Base-by-base conservation (phyloP, 2,888 invertebrate species). In the Malachius bipustulatus region DNA sequence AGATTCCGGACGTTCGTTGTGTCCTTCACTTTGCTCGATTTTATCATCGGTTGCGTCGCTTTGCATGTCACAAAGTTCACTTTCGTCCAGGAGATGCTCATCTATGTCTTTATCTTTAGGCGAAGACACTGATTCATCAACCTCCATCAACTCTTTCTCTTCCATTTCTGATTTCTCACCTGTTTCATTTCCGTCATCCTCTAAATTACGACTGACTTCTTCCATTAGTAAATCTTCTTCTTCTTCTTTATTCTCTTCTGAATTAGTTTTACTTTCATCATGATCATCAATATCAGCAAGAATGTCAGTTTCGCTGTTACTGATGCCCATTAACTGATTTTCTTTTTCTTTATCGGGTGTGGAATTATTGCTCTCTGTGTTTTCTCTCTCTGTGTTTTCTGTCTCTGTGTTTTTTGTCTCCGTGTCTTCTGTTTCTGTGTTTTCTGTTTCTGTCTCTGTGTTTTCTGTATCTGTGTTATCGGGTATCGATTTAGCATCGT, bases 391-490 rank as follows among this genome's bases (percentile, higher is more conserved):
- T n/a, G n/a, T n/a, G 4, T n/a, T 26, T 24, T 36, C 32, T 14
- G 24, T n/a, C 6, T 19, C 24, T 19, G 24, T 6, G 6, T 19
- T 19, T 8, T n/a, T 19, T 8, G 6, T 8, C 24, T 38, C 26
- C 33, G 14, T 34, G 26, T 35, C 31, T 16, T 44, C 37, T 13
- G 2, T 32, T 19, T 31, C 38, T 10, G 28, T 19, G 13, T 27
- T 31, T 32, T 35, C 4, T 15, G 34, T 26, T 6, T 32, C 3
- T 4, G n/a, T 8, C 26, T 32, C 11, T 9, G n/a, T 9, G 8
- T 28, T 28, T n/a, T 11, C 29, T 6, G 11, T 28, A 28, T 8
- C 29, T 9, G 27, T 14, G 10, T 12, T 15, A 29, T 30, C 31
- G 26, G 31, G 8, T 31, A 14, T 4, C 12, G 9, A 4, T 9